Base-by-base conservation (phyloP, 2,113 vertebrate genomes). In the Platichthys stellatus region DNA sequence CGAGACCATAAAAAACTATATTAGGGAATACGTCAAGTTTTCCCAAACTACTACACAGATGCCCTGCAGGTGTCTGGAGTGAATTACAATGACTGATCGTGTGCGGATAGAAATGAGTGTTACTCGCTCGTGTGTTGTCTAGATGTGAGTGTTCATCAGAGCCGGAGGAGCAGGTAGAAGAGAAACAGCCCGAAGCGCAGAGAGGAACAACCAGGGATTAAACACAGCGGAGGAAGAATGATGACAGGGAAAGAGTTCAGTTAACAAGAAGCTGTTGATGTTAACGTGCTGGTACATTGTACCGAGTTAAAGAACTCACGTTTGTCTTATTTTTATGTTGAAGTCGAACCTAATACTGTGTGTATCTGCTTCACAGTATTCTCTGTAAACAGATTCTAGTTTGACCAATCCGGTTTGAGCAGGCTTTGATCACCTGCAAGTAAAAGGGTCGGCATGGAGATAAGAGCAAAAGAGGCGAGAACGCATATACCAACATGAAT, bases 1-100 rank as follows among this genome's bases (percentile, higher is more conserved):
- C 24, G 35, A 67, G 49, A 23, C 21, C 24, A 10, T 3, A 23
- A 11, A 31, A 28, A 24, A 0, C 12, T 4, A 7, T 43, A 9
- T 63, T 17, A 13, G n/a, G 53, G 20, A 43, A 43, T 43, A 43
- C 40, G 13, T 12, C 11, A 63, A 21, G 12, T 62, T 21, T 59
- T 69, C 54, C 63, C 49, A 57, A 21, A 66, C 35, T 23, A 1
- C 57, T 23, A 1, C 57, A 35, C 54, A 40, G 43, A 2, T 13
- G 3, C 28, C 61, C 69, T 40, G 15, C 31, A 49, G 62, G 74
- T 78, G 64, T 65, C 58, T 68, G 21, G 69, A 71, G 70, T 78
- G 45, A 20, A 61, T 81, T 81, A 82, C 58, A 72, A 24, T 58
- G 67, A 63, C 58, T 72, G 79, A 77, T 82, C 23, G 65, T 63